These are phyloP conservation scores for Phylloscopus collybita DNA, from an alignment of 2,797 vertebrate genomes.

Conservation along the genomic window DNA sequence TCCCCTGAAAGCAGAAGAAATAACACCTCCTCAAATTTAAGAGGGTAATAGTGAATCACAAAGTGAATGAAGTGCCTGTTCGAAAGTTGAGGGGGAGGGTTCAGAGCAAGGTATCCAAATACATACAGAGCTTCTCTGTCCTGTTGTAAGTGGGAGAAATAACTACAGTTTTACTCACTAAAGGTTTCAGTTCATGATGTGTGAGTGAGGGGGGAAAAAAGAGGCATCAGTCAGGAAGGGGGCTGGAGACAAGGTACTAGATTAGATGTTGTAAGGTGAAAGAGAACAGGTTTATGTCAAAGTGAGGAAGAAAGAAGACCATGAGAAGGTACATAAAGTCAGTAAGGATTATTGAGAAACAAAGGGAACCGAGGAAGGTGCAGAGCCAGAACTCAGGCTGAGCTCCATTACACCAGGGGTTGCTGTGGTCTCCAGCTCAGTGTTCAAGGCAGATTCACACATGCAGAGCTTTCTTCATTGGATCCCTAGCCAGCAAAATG, in stretches of 20 bases:
- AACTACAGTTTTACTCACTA: background rate
- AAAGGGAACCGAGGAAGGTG: background rate
- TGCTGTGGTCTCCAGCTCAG: background rate
- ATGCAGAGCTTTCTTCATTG: background rate
- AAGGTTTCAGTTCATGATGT: background rate
- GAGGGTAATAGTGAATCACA: background rate
- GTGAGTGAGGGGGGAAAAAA: background rate
- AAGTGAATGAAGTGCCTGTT: background rate
- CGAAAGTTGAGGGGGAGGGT: background rate
- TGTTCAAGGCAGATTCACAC: background rate
- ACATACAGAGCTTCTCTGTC: background rate
- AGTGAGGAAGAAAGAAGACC: background rate
- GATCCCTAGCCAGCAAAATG: accelerated
- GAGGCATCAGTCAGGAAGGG: background rate
- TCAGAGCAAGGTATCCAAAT: background rate
- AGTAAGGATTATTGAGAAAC: background rate
- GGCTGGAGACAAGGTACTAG: background rate
- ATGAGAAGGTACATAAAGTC: background rate
- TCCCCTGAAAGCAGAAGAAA: background rate
- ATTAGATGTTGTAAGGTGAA: background rate
- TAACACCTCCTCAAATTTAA: background rate
- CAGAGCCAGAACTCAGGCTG: background rate
- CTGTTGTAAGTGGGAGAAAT: background rate
- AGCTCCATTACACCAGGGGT: background rate
- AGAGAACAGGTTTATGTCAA: background rate